phyloP scores from a whole-genome alignment of 1,140 invertebrate genomes.

The Danaus melanippus region DNA sequence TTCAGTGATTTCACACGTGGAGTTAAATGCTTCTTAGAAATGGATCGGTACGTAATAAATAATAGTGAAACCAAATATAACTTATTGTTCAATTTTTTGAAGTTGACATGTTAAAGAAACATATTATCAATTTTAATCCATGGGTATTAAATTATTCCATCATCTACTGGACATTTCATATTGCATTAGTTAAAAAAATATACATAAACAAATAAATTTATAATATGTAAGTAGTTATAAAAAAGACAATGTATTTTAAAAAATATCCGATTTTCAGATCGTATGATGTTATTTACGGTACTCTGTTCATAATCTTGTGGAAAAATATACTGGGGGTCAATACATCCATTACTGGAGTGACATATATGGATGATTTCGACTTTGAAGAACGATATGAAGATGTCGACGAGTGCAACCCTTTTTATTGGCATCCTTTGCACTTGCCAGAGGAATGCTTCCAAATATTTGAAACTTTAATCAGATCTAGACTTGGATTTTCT shows the following conservation, averaged over 20 bases:
- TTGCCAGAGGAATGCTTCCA: constrained; percentile 43
- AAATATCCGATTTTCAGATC: too few species aligned
- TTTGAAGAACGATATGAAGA: constrained; percentile 47
- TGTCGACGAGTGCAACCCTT: constrained; percentile 50
- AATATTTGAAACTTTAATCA: constrained; percentile 40
- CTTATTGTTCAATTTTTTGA: too few species aligned
- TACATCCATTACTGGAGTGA: constrained; percentile 46
- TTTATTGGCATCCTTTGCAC: constrained; percentile 55
- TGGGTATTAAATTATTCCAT: too few species aligned
- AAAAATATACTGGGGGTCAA: neutral
- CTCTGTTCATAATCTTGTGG: neutral
- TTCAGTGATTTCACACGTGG: constrained; percentile 16
- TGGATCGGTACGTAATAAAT: constrained; percentile 16
- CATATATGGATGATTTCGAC: constrained; percentile 56
- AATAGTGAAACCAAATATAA: too few species aligned
- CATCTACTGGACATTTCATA: too few species aligned
- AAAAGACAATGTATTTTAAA: too few species aligned
- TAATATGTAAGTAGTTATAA: too few species aligned
- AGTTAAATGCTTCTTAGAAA: constrained; percentile 15
- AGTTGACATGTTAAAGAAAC: too few species aligned
- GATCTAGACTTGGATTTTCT: constrained; percentile 18
- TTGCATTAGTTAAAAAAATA: too few species aligned
- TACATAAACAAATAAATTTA: too few species aligned
- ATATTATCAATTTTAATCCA: too few species aligned
- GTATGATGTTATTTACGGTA: neutral